These are phyloP conservation scores for Cataglyphis albicans DNA, from an alignment of 2,888 invertebrate species.

Conservation along the genomic window DNA sequence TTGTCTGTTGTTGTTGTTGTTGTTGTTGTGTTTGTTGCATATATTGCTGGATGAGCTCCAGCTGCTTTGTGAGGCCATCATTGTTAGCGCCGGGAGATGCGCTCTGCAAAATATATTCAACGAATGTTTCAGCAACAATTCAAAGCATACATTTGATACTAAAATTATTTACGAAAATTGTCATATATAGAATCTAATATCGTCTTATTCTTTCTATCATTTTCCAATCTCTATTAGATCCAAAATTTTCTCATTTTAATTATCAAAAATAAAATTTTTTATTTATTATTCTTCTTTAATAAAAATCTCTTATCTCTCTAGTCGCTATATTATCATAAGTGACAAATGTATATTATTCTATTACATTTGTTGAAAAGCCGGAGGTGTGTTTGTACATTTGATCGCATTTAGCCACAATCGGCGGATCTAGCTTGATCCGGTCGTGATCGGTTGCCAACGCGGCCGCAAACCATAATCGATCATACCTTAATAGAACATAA, in stretches of 20 bases:
- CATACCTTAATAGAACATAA: conserved; percentile 52
- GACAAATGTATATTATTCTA: background rate
- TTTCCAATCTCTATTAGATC: background rate
- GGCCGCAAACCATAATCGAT: conserved; percentile 48
- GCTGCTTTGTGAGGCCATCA: conserved; percentile 91
- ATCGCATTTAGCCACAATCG: conserved; percentile 33
- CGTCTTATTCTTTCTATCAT: background rate
- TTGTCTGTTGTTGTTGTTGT: conserved; percentile 79
- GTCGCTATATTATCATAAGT: background rate
- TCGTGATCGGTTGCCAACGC: conserved; percentile 39
- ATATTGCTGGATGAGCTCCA: conserved; percentile 92
- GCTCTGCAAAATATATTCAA: conserved; percentile 79
- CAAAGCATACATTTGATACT: background rate
- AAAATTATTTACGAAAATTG: background rate
- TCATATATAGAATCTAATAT: background rate
- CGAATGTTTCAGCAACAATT: background rate
- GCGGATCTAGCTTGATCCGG: conserved; percentile 20
- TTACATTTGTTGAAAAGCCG: conserved; percentile 1
- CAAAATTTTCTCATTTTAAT: background rate
- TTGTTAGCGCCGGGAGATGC: conserved; percentile 87
- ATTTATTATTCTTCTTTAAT: background rate
- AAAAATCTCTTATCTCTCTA: background rate
- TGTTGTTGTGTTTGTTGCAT: conserved; percentile 91
- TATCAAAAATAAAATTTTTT: background rate
- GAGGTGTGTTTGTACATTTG: conserved; percentile 29